Evolutionary conservation across 2,113 vertebrate species (phyloP), one percentile per base, ranked within the genome.

Genomic region (Anthoscopus minutus): DNA sequence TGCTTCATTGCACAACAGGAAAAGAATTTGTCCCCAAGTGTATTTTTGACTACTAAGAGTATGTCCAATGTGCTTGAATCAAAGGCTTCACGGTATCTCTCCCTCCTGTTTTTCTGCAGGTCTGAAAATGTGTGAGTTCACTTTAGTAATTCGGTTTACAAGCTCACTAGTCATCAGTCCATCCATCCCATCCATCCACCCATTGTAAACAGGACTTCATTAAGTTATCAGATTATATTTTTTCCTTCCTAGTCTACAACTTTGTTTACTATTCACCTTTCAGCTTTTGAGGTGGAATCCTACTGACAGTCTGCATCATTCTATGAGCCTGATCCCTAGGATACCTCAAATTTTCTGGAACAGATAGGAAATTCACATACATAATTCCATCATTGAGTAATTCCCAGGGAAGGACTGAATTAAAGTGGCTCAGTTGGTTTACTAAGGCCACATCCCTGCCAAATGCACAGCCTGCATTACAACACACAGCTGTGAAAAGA

Each of bases 1-100:
- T 67, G 7, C 3, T 58, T 69, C 1, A 1, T 16, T 51, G 20
- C 2, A n/a, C 4, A 16, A 22, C 13, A 28, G 9, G 16, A 8
- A 64, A 7, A 47, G 4, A 4, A 38, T 62, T 91, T 86, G 5
- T 45, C 20, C 25, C 7, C 10, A 65, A 10, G 10, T 30, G 8
- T 2, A 44, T n/a, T 73, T 94, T 71, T 80, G 24, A 19, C 15
- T 2, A 30, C 3, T 25, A 20, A 51, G 7, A 60, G 5, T 56
- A 48, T 31, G 15, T 31, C 7, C 3, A 31, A 14, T 4, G 23
- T 40, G 5, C 6, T n/a, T 69, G 30, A 80, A 20, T 15, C 2
- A 7, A 67, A 86, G 2, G 4, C 20, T 60, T 65, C 9, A 18
- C 23, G 7, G 1, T 25, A 31, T n/a, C 1, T 48, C 6, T 61